phyloP scores from a whole-genome alignment of 1,140 invertebrate genomes.

The Pemphigus obesinymphae region DNA sequence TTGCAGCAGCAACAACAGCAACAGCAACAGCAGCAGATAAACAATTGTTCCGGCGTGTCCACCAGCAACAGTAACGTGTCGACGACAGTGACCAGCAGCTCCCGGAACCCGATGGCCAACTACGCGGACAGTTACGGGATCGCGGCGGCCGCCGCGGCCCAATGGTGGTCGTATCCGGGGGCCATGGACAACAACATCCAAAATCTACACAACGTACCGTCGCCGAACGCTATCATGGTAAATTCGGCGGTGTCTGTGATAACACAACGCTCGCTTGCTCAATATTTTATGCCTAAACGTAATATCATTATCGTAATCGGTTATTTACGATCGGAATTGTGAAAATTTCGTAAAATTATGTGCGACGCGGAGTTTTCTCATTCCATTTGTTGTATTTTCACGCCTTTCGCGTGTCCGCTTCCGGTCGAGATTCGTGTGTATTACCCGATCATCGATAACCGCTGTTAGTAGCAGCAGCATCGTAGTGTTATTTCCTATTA shows the following conservation, averaged over 20 bases:
- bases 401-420: neutral
- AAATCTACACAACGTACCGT: conserved; percentile 40
- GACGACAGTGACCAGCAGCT: conserved; percentile 47
- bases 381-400: too few relatives aligned
- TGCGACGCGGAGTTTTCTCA: too few relatives aligned
- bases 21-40: conserved; percentile 47
- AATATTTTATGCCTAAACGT: too few relatives aligned
- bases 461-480: neutral
- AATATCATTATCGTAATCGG: too few relatives aligned
- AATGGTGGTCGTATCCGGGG: conserved; percentile 57
- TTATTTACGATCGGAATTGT: neutral
- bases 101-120: conserved; percentile 34
- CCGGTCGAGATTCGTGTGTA: neutral
- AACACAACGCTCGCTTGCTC: neutral
- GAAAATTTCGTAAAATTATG: neutral
- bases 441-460: neutral
- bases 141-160: conserved; percentile 56
- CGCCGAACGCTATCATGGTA: conserved; percentile 35
- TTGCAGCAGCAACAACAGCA: conserved; percentile 27
- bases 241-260: neutral
- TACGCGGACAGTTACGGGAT: conserved; percentile 47
- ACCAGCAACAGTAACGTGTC: conserved; percentile 29
- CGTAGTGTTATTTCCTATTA: neutral
- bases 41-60: conserved; percentile 44
- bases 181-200: conserved; percentile 41